phyloP scores from a whole-genome alignment of 2,113 vertebrate genomes.

The Rhinoderma darwinii region DNA sequence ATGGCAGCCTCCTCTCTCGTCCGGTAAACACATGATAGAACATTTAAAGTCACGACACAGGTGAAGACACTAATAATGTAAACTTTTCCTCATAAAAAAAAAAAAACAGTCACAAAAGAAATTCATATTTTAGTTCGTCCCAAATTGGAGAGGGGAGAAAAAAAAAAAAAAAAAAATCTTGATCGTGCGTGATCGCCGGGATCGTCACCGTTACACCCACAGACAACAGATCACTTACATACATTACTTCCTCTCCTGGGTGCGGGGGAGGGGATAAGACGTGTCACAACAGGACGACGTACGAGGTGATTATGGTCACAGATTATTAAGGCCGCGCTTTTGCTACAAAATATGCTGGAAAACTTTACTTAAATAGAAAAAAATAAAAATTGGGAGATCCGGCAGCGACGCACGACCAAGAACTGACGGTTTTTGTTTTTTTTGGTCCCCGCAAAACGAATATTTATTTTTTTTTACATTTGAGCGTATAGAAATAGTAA shows the following conservation, averaged over 20 bases:
- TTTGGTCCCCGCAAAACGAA: not conserved
- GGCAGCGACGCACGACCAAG: not conserved
- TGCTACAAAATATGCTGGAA: not conserved
- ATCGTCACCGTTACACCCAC: not conserved
- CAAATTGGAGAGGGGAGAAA: too few species aligned
- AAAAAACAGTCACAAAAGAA: constrained; percentile 26
- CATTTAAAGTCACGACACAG: constrained; percentile 2
- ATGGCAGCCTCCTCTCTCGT: not conserved
- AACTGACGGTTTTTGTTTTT: not conserved
- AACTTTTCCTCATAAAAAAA: constrained; percentile 14
- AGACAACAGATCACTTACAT: not conserved
- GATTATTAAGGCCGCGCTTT: constrained; percentile 25
- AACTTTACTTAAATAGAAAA: not conserved
- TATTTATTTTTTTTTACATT: not conserved
- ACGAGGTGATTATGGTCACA: constrained; percentile 5
- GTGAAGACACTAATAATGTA: constrained; percentile 8
- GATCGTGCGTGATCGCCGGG: not conserved
- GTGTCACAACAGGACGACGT: not conserved
- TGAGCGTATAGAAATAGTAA: not conserved
- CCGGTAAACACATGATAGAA: constrained; percentile 7
- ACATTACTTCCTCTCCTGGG: not conserved
- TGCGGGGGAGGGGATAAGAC: not conserved
- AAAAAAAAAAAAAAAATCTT: too few species aligned
- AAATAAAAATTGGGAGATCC: not conserved
- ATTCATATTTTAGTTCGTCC: not conserved